Evolutionary conservation across 1,140 invertebrate species (phyloP).

Genomic region (Microplitis demolitor): DNA sequence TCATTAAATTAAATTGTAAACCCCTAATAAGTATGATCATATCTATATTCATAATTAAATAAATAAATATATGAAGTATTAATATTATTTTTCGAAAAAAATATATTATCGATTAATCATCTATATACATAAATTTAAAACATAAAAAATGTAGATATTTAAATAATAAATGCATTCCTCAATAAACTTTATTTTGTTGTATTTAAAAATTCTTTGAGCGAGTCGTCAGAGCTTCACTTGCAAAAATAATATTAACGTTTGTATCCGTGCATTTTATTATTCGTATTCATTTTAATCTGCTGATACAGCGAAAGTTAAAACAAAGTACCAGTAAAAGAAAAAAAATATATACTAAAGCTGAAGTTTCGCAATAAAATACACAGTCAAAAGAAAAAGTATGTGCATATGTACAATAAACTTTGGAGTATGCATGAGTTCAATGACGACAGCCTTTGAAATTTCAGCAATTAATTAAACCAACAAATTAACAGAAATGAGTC

Average conservation of each 20-base stretch:
- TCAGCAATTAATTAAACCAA: too few species aligned
- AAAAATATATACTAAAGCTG: neutral
- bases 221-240: neutral
- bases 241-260: neutral
- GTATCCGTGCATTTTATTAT: neutral
- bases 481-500: too few species aligned
- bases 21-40: too few species aligned
- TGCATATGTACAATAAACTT: too few species aligned
- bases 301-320: neutral
- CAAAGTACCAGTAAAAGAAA: neutral
- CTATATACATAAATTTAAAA: neutral
- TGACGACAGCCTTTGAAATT: too few species aligned
- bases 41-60: too few species aligned
- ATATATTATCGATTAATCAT: too few species aligned
- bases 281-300: neutral
- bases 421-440: too few species aligned
- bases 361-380: too few species aligned
- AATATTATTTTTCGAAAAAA: too few species aligned
- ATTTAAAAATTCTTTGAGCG: neutral
- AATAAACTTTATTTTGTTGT: neutral
- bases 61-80: too few species aligned
- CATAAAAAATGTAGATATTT: neutral
- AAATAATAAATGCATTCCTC: neutral
- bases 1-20: neutral
- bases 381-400: too few species aligned